These are phyloP conservation scores for Orycteropus afer DNA, from an alignment of 2,113 vertebrate genomes.

Conservation along the genomic window DNA sequence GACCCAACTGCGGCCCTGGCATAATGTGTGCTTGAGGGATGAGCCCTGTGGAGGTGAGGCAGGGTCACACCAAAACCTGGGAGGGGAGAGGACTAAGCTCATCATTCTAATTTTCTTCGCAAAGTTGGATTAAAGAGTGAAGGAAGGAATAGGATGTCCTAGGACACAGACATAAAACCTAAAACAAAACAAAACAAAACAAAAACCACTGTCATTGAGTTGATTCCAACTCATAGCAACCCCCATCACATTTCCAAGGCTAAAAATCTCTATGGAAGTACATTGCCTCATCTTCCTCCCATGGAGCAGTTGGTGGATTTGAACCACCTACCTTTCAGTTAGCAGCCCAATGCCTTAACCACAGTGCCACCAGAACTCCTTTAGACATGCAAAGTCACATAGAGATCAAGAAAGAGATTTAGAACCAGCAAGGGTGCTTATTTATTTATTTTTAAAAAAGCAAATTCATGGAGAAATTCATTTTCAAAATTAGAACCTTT, in stretches of 20 bases:
- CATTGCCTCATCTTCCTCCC: too few relatives aligned
- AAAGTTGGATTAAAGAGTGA: not conserved
- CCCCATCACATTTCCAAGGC: too few relatives aligned
- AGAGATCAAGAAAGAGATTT: conserved; percentile 1
- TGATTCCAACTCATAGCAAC: too few relatives aligned
- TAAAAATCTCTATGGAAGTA: too few relatives aligned
- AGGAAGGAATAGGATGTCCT: not conserved
- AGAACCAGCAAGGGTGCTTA: not conserved
- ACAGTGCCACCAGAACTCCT: too few relatives aligned
- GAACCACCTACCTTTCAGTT: too few relatives aligned
- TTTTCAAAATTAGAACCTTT: conserved; percentile 34
- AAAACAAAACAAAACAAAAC: too few relatives aligned
- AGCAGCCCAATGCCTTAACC: too few relatives aligned
- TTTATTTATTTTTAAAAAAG: not conserved
- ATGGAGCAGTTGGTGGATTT: too few relatives aligned
- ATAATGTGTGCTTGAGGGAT: not conserved
- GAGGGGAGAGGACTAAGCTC: not conserved
- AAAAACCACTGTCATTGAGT: too few relatives aligned
- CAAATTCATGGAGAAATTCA: conserved; percentile 48
- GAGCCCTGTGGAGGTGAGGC: accelerated
- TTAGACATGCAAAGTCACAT: not conserved
- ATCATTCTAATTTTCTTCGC: not conserved
- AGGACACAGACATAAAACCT: not conserved
- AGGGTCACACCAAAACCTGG: not conserved
- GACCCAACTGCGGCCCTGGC: not conserved